Evolutionary conservation across 1,140 invertebrate genomes (phyloP).

Genomic region (Paramacrobiotus metropolitanus): DNA sequence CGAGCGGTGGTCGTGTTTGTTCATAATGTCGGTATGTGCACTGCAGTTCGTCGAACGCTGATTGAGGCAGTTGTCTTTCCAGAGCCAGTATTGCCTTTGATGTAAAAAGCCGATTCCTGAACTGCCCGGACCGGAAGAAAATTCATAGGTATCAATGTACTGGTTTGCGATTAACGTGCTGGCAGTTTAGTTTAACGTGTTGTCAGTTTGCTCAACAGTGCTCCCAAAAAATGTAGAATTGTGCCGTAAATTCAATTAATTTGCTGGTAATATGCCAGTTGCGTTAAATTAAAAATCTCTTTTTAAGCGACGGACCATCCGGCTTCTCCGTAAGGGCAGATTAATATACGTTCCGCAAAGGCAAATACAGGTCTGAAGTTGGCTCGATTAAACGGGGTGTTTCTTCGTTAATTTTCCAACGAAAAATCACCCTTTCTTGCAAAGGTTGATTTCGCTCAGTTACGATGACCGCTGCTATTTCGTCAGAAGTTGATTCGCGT

Average conservation of each 20-base stretch:
- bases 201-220: neutral
- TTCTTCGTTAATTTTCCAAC: neutral
- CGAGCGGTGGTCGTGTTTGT: no score
- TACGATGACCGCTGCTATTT: neutral
- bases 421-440: neutral
- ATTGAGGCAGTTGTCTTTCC: no score
- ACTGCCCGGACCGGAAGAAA: no score
- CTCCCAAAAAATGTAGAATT: neutral
- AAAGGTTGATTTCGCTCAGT: neutral
- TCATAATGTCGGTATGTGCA: no score
- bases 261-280: neutral
- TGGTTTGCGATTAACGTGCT: no score
- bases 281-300: neutral
- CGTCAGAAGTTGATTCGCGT: no score
- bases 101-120: no score
- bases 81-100: no score
- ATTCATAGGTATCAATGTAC: no score
- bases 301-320: neutral
- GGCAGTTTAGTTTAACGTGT: no score
- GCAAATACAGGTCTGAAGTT: neutral
- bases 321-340: neutral
- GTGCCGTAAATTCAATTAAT: neutral
- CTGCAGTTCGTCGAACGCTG: no score
- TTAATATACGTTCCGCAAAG: neutral
- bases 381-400: neutral